Evolutionary conservation across 2,888 invertebrate species (phyloP).

Genomic region (Scaptomyza parva): DNA sequence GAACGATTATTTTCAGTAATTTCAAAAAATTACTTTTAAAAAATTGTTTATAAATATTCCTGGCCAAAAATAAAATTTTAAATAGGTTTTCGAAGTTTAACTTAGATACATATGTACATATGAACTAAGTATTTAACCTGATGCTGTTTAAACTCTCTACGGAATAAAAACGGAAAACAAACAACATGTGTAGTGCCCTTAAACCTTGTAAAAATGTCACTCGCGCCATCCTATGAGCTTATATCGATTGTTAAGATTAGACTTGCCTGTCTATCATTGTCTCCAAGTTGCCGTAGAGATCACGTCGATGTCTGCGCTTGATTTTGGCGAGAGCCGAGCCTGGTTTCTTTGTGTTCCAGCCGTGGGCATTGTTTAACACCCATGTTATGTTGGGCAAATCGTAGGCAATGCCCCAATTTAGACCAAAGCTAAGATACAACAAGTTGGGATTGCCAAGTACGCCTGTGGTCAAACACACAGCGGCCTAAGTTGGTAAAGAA

Average conservation of each 20-base stretch:
- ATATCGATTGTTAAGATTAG: conserved; percentile 13
- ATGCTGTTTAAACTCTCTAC: neutral
- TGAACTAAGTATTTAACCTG: neutral
- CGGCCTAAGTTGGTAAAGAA: conserved; percentile 80
- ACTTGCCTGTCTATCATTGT: conserved; percentile 89
- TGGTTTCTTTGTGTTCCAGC: conserved; percentile 61
- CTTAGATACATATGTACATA: neutral
- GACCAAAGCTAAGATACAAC: conserved; percentile 87
- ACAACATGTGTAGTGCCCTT: neutral
- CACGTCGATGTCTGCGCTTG: conserved; percentile 87
- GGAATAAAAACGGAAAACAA: neutral
- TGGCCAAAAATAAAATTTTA: too few species aligned
- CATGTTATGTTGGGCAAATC: conserved; percentile 87
- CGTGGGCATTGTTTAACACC: conserved; percentile 84
- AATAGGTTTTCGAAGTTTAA: neutral
- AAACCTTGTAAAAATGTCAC: neutral
- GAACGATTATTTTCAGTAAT: too few species aligned
- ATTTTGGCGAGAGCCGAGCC: conserved; percentile 59
- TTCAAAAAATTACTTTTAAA: too few species aligned
- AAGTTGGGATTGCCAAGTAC: conserved; percentile 86
- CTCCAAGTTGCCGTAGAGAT: conserved; percentile 89
- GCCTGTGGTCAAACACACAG: conserved; percentile 88
- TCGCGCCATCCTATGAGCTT: neutral
- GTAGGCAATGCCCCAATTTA: conserved; percentile 90
- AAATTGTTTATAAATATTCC: too few species aligned